Percentiles rank a stretch among this genome's conserved stretches.
These are phyloP conservation scores for Aproaerema taeniolella DNA, from an alignment of 2,888 invertebrate species.

Conservation along the genomic window DNA sequence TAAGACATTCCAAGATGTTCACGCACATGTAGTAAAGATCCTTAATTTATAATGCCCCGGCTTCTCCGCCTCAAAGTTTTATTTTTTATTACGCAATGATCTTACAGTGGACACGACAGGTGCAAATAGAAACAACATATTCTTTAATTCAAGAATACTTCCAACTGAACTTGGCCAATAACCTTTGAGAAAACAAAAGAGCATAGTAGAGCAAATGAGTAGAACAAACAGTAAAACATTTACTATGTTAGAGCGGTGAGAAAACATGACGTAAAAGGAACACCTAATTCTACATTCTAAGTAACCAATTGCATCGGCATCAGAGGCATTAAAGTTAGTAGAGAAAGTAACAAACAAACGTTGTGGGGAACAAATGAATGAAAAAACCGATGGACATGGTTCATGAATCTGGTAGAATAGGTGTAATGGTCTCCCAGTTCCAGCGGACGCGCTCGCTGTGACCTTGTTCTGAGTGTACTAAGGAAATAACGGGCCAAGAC, in stretches of 20 bases:
- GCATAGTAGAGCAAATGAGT: conserved; percentile 43
- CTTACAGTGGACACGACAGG: too few species aligned
- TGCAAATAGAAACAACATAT: too few species aligned
- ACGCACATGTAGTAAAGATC: too few species aligned
- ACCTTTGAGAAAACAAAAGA: conserved; percentile 49
- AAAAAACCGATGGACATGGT: conserved; percentile 9
- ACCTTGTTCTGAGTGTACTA: conserved; percentile 36
- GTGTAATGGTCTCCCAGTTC: conserved; percentile 7
- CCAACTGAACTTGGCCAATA: conserved; percentile 56
- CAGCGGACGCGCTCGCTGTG: conserved; percentile 1
- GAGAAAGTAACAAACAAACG: conserved; percentile 2
- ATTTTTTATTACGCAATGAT: too few species aligned
- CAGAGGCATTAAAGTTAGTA: neutral
- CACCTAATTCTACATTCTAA: conserved; percentile 7
- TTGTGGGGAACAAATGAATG: neutral
- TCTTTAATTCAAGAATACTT: conserved; percentile 25
- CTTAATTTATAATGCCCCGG: too few species aligned
- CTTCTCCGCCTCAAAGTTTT: too few species aligned
- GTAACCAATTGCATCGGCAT: neutral
- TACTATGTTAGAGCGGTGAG: conserved; percentile 3
- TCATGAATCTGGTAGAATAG: conserved; percentile 9
- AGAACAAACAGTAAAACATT: conserved; percentile 36
- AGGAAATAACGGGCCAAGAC: conserved; percentile 53
- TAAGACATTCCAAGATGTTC: conserved; percentile 7
- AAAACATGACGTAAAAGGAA: conserved; percentile 7